Evolutionary conservation across 2,113 vertebrate genomes (phyloP).

Genomic region (Lipophrys pholis): DNA sequence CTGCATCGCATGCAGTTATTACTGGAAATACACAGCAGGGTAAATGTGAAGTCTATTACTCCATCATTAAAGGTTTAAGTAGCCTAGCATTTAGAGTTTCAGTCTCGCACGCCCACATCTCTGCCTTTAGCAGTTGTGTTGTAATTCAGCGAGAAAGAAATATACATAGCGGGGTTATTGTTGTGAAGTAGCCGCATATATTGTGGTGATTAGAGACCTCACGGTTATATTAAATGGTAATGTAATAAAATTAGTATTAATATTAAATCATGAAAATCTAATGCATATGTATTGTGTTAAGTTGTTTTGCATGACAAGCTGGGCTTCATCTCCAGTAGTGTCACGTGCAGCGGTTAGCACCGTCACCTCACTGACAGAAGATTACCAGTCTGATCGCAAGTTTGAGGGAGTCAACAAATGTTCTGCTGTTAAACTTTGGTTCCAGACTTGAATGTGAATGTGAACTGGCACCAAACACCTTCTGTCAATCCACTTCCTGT

Average conservation of each 20-base stretch:
- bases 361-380: too few relatives aligned
- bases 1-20: too few relatives aligned
- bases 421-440: too few relatives aligned
- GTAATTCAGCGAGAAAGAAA: not conserved
- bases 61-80: conserved; percentile 18
- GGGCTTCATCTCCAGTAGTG: too few relatives aligned
- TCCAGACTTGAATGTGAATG: too few relatives aligned
- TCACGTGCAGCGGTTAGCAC: too few relatives aligned
- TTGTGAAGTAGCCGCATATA: conserved; percentile 1
- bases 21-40: not conserved
- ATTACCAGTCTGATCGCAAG: too few relatives aligned
- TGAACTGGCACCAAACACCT: too few relatives aligned
- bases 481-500: too few relatives aligned
- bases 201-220: not conserved
- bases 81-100: not conserved
- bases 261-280: conserved; percentile 9
- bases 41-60: conserved; percentile 8
- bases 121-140: conserved; percentile 7
- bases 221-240: not conserved
- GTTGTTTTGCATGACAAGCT: too few relatives aligned
- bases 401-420: too few relatives aligned
- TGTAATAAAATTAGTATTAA: not conserved
- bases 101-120: conserved; percentile 5
- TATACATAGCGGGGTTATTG: not conserved
- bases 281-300: too few relatives aligned